phyloP scores from a whole-genome alignment of 2,888 invertebrate genomes.

The Zonitis immaculata region DNA sequence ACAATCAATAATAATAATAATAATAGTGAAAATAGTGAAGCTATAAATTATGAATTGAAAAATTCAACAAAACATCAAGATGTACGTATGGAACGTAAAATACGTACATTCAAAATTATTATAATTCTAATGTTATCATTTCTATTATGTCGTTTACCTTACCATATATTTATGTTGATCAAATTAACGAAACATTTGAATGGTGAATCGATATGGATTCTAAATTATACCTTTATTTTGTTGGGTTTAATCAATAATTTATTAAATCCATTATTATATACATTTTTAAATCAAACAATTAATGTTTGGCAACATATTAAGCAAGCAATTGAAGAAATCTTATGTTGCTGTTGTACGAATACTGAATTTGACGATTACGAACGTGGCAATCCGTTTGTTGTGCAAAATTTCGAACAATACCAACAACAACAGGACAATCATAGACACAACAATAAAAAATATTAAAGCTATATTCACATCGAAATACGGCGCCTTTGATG shows the following conservation, averaged over 20 bases:
- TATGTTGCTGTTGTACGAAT: conserved; percentile 43
- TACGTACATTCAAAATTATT: conserved; percentile 56
- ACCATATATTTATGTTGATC: conserved; percentile 52
- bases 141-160: conserved; percentile 50
- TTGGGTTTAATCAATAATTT: conserved; percentile 54
- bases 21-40: conserved; percentile 17
- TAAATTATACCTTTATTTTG: conserved; percentile 51
- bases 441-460: neutral
- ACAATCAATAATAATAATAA: conserved; percentile 26
- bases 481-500: too few species aligned
- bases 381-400: conserved; percentile 34
- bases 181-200: conserved; percentile 38
- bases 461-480: conserved; percentile 2
- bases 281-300: conserved; percentile 55
- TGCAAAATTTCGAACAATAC: conserved; percentile 12
- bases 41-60: too few species aligned
- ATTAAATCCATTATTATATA: conserved; percentile 58
- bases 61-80: conserved; percentile 31
- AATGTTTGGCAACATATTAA: conserved; percentile 28
- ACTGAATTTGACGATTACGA: conserved; percentile 46
- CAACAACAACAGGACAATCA: neutral
- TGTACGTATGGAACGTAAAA: conserved; percentile 46
- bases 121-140: conserved; percentile 54
- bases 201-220: conserved; percentile 44
- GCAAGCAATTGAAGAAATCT: conserved; percentile 34